Evolutionary conservation across 2,888 invertebrate genomes (phyloP).

Genomic region (Bugulina stolonifera): DNA sequence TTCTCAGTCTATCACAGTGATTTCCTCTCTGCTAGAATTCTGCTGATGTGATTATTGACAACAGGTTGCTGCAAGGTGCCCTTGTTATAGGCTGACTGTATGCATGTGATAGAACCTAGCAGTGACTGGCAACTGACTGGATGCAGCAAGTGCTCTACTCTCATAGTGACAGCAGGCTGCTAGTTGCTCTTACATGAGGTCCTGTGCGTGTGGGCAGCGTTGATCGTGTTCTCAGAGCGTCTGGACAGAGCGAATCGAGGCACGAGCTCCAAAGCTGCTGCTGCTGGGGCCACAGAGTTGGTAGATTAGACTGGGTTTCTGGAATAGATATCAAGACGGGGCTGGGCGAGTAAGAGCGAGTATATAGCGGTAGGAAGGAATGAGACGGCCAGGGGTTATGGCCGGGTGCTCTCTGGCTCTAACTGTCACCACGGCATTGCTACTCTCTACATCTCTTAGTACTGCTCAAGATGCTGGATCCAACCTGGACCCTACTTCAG

Average conservation of each 20-base stretch:
- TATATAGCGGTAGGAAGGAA: neutral
- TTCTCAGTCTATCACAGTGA: neutral
- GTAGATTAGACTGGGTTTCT: no score
- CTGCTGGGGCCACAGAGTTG: neutral
- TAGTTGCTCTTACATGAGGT: no score
- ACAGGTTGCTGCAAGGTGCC: conserved; percentile 10
- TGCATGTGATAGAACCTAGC: neutral
- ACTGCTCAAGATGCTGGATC: conserved; percentile 21
- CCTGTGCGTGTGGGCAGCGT: neutral
- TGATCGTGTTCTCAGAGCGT: conserved; percentile 12
- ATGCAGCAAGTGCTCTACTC: neutral
- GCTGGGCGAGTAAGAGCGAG: neutral
- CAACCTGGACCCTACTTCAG: neutral
- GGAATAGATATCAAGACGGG: neutral
- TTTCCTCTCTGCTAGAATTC: conserved; percentile 13
- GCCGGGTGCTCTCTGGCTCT: conserved; percentile 1
- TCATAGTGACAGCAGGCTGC: neutral
- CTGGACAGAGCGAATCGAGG: neutral
- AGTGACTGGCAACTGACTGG: neutral
- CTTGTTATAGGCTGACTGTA: neutral
- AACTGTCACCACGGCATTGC: neutral
- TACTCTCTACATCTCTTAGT: neutral
- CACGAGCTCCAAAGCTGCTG: neutral
- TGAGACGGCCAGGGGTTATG: conserved; percentile 2
- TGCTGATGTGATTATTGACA: conserved; percentile 23